A percentile compares a stretch with the other conserved stretches of the same genome.
phyloP scores from a whole-genome alignment of 1,140 invertebrate species.

The Brachionus rubens region DNA sequence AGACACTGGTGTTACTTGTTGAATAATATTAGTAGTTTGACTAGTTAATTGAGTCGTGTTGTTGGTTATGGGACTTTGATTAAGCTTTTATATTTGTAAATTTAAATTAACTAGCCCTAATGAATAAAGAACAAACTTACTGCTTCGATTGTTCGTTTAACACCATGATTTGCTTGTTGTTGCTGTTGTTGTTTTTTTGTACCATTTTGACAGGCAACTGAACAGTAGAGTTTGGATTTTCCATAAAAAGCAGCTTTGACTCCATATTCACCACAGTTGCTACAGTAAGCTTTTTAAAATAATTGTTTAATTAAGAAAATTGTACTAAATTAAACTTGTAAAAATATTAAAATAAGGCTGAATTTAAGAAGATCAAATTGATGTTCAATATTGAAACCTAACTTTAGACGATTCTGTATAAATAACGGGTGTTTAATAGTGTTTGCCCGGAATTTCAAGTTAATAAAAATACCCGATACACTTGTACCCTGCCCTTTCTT shows the following conservation, averaged over 20 bases:
- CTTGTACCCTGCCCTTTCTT: too few species aligned
- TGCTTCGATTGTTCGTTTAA: constrained; percentile 25
- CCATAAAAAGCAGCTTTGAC: constrained; percentile 85
- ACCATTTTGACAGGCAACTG: constrained; percentile 20
- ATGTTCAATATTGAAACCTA: too few species aligned
- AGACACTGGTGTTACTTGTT: too few species aligned
- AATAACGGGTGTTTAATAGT: too few species aligned
- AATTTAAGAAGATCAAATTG: too few species aligned
- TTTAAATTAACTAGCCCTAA: constrained; percentile 14
- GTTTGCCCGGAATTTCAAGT: too few species aligned
- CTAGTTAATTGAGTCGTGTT: not conserved
- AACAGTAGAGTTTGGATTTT: constrained; percentile 67
- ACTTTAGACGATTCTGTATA: too few species aligned
- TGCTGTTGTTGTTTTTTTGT: constrained; percentile 37
- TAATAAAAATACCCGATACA: too few species aligned
- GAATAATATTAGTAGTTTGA: not conserved
- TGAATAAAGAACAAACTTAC: constrained; percentile 20
- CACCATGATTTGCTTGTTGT: constrained; percentile 7
- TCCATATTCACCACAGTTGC: constrained; percentile 80
- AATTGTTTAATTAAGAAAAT: not conserved
- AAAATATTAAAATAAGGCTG: too few species aligned
- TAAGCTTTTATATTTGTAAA: not conserved
- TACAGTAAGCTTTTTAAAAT: constrained; percentile 69
- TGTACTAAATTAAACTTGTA: not conserved
- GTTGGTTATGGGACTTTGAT: not conserved